Percentiles rank a stretch among this genome's conserved stretches.
These are phyloP conservation scores for Schizaphis graminum DNA, from an alignment of 2,888 invertebrate genomes.

Conservation along the genomic window DNA sequence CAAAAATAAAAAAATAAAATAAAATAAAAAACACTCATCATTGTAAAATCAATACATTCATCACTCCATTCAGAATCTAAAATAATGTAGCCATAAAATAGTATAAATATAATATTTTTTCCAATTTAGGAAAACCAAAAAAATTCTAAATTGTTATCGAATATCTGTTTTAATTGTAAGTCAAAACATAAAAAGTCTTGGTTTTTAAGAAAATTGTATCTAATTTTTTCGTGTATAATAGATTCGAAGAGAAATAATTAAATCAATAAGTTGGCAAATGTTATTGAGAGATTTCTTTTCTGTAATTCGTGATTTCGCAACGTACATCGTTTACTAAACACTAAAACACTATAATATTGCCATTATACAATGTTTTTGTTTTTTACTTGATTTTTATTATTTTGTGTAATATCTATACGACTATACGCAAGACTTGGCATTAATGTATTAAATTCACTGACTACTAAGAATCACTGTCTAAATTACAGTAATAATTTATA, in stretches of 20 bases:
- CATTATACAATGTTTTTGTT: not conserved
- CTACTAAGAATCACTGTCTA: conserved; percentile 49
- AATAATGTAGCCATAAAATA: no score
- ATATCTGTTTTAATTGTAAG: not conserved
- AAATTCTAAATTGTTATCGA: not conserved
- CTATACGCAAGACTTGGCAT: not conserved
- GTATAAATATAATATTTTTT: no score
- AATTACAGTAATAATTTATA: conserved; percentile 61
- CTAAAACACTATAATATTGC: not conserved
- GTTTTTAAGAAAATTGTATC: not conserved
- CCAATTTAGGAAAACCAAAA: not conserved
- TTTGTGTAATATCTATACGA: conserved; percentile 12
- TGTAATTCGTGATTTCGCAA: not conserved
- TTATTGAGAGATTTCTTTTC: not conserved
- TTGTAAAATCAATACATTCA: no score
- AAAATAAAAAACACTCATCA: no score
- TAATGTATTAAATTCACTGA: conserved; percentile 48
- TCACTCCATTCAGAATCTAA: no score
- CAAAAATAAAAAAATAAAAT: no score
- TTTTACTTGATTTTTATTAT: not conserved
- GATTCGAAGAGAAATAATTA: not conserved
- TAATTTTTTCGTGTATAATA: not conserved
- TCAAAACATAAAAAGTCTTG: not conserved
- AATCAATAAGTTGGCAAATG: not conserved
- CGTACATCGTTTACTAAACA: not conserved